These are phyloP conservation scores for Enhydra lutris DNA, from an alignment of 2,113 vertebrate species.

Conservation along the genomic window DNA sequence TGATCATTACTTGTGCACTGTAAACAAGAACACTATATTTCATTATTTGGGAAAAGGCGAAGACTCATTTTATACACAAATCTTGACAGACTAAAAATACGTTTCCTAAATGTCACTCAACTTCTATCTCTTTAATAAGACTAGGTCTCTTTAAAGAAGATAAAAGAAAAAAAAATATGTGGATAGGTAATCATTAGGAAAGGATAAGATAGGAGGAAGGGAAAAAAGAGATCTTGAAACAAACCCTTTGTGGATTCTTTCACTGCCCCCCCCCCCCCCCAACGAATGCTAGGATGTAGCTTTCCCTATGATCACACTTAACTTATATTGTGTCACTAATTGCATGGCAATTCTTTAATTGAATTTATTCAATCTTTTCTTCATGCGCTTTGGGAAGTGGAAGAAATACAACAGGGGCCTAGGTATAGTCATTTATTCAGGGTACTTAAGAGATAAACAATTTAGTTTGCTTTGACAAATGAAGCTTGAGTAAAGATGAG, in stretches of 20 bases:
- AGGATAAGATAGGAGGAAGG: background rate
- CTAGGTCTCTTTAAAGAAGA: background rate
- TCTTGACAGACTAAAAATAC: background rate
- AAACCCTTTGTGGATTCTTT: background rate
- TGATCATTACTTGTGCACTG: background rate
- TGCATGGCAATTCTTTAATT: background rate
- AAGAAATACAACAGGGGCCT: background rate
- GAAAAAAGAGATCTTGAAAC: background rate
- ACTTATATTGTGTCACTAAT: background rate
- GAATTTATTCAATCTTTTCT: background rate
- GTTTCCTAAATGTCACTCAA: background rate
- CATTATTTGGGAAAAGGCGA: background rate
- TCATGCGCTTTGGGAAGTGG: background rate
- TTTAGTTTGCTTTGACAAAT: background rate
- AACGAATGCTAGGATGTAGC: background rate
- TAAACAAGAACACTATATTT: background rate
- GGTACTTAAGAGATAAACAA: background rate
- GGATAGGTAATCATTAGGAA: background rate
- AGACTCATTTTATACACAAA: background rate
- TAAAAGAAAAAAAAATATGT: background rate
- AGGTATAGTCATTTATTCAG: background rate
- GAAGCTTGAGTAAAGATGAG: background rate
- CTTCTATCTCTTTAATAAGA: background rate
- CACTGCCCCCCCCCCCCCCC: accelerated
- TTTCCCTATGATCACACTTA: background rate